Evolutionary conservation across 2,113 vertebrate genomes (phyloP).

Genomic region (Chaetorhynchus papuensis): DNA sequence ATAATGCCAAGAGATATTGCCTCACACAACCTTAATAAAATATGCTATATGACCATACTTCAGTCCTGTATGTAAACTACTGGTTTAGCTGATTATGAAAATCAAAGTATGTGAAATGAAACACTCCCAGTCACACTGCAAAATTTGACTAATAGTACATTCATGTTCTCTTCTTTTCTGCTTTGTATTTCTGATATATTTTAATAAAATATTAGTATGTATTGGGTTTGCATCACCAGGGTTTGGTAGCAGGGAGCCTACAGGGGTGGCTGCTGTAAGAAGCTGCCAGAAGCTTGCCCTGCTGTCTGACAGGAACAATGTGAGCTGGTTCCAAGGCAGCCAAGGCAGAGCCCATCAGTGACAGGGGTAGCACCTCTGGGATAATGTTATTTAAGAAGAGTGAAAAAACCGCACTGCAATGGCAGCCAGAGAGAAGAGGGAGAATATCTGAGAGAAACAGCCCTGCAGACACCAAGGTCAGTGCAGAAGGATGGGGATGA

Average conservation of each 20-base stretch:
- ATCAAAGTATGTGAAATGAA: not conserved
- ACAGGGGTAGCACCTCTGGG: fast-evolving
- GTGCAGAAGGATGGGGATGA: not conserved
- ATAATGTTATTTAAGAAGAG: not conserved
- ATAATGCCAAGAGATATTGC: not conserved
- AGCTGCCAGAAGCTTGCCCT: not conserved
- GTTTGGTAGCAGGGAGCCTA: not conserved
- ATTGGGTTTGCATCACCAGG: not conserved
- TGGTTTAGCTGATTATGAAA: not conserved
- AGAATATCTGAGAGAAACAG: not conserved
- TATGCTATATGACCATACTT: not conserved
- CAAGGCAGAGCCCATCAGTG: not conserved
- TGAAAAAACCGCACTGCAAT: not conserved
- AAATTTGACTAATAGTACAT: not conserved
- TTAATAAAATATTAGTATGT: not conserved
- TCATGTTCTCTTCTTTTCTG: not conserved
- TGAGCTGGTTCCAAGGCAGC: not conserved
- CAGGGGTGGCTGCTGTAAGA: not conserved
- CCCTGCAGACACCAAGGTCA: too few relatives aligned
- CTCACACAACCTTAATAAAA: not conserved
- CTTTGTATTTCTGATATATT: not conserved
- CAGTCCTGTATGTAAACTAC: not conserved
- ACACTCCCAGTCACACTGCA: not conserved
- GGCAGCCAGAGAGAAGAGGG: not conserved
- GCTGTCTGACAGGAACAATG: not conserved